phyloP scores from a whole-genome alignment of 64 coral and sea anemone species.

The Cladopsammia gracilis region DNA sequence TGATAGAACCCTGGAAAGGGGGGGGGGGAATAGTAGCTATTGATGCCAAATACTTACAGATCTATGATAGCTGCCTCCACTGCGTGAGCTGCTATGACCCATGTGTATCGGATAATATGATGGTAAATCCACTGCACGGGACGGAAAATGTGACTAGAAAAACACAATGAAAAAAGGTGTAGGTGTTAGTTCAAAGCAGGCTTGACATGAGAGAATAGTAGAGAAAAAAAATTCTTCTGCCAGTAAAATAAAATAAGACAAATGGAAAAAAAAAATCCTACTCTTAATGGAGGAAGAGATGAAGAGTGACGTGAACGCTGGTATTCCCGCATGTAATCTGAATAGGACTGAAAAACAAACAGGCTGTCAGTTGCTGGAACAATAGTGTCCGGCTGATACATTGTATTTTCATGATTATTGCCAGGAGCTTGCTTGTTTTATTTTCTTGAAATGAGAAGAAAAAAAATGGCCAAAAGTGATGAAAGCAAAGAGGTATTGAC shows the following conservation, averaged over 20 bases:
- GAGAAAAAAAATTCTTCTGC: not conserved
- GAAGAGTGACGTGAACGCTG: conserved; percentile 64
- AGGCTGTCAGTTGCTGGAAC: not conserved
- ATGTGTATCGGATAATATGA: conserved; percentile 56
- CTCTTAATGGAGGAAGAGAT: conserved; percentile 24
- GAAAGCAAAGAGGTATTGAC: too few relatives aligned
- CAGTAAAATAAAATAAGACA: not conserved
- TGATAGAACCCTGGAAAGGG: too few relatives aligned
- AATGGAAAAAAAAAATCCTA: not conserved
- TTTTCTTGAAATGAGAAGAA: too few relatives aligned
- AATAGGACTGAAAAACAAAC: conserved; percentile 61
- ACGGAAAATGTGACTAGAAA: conserved; percentile 56
- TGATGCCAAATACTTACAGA: conserved; percentile 28
- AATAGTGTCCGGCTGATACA: too few relatives aligned
- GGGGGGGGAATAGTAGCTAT: too few relatives aligned
- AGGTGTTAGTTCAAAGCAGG: not conserved
- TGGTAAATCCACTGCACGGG: conserved; percentile 50
- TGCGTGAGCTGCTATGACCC: conserved; percentile 50
- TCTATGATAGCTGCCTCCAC: conserved; percentile 49
- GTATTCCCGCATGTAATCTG: conserved; percentile 78
- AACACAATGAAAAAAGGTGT: not conserved
- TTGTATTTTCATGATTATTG: too few relatives aligned
- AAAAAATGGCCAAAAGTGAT: too few relatives aligned
- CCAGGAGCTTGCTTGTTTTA: too few relatives aligned
- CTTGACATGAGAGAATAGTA: not conserved